Evolutionary conservation across 2,888 invertebrate genomes (phyloP), one percentile per base, ranked within the genome.

Genomic region (Euplagia quadripunctaria): DNA sequence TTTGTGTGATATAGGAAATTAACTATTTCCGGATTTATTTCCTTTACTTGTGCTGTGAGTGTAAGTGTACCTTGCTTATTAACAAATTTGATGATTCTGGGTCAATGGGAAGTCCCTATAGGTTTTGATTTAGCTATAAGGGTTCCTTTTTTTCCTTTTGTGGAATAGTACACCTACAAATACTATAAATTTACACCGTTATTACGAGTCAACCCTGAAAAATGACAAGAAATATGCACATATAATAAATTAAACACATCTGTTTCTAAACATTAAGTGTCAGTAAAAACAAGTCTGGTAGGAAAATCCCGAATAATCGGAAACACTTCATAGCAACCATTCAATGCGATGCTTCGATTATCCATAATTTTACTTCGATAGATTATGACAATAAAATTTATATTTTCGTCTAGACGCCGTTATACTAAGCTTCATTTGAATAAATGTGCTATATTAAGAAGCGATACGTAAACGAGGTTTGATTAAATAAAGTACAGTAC

Each of bases 351-450:
- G n/a, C 42, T 49, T 46, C 67, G n/a, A n/a, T 72, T 72, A 63
- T 63, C 17, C 43, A 11, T 16, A 20, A 52, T 63, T 72, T 63
- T 66, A 41, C 49, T 63, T 42, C 66, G 4, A 52, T 55, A 12
- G 8, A 72, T 64, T 64, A 64, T 41, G 52, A 64, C 14, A n/a
- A 55, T 72, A 72, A 72, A 63, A 51, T 68, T 64, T 46, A 64
- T 72, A 64, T 6, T 64, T 55, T 31, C 64, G 72, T 72, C 68
- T 72, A 68, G 72, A 72, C 72, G 31, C 31, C 41, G 9, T 9
- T 68, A 64, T 52, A 31, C 43, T 42, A 68, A 58, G 51, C 67
- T 43, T n/a, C 17, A 41, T 68, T 64, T 55, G 52, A 68, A 58
- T 52, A 20, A 58, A 58, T 6, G 3, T 17, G 2, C 55, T n/a